Percentiles rank a stretch among this genome's conserved stretches.
Conservation (phyloP, 2,113 vertebrate genomes). For the Tupaia chinensis region DNA sequence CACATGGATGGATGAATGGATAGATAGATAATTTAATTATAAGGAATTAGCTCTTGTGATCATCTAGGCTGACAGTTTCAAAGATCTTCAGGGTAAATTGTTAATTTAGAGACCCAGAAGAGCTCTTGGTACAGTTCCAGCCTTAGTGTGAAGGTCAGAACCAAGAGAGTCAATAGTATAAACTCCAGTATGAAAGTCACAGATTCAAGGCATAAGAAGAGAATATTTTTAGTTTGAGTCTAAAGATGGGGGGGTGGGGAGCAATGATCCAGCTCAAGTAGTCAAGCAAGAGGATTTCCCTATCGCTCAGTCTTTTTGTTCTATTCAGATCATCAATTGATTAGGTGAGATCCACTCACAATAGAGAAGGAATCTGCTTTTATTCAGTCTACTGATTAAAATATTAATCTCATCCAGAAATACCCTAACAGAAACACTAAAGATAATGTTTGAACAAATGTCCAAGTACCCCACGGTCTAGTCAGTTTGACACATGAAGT, state of each 20-base stretch:
- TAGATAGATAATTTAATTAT: not conserved
- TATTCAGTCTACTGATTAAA: slow-evolving; percentile 45
- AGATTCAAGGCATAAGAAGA: not conserved
- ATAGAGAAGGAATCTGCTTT: not conserved
- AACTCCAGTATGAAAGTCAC: not conserved
- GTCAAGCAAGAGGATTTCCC: not conserved
- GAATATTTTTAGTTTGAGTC: not conserved
- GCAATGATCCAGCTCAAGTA: not conserved
- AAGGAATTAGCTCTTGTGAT: not conserved
- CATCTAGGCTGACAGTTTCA: not conserved
- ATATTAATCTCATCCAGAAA: not conserved
- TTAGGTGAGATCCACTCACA: not conserved
- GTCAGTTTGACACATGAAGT: not conserved
- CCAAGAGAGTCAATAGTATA: not conserved
- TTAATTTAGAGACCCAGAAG: not conserved
- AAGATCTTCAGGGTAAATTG: not conserved
- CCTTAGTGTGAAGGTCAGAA: not conserved
- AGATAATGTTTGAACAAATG: slow-evolving; percentile 9
- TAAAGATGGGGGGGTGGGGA: not conserved
- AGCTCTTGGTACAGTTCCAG: not conserved
- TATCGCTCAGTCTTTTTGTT: not conserved
- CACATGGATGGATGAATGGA: not conserved
- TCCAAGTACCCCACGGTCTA: not conserved
- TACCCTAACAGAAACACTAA: not conserved
- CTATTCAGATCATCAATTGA: not conserved